Evolutionary conservation across 37 sponge, comb jelly and placozoan species (phyloP).

Genomic region (Hormiphora californensis): DNA sequence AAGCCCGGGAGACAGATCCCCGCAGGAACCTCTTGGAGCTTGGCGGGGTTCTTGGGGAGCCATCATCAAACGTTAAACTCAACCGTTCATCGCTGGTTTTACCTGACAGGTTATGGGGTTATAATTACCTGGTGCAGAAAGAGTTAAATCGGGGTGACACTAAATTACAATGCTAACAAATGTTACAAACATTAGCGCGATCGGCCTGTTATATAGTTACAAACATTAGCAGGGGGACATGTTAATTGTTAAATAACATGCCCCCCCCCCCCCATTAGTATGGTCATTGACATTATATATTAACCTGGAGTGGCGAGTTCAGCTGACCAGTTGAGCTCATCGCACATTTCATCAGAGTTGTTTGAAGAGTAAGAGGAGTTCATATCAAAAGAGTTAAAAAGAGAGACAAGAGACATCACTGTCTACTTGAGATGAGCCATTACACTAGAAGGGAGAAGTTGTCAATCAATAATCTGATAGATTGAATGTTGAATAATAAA

Average conservation of each 20-base stretch:
- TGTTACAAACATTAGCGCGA: too few species aligned
- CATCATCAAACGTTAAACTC: background rate
- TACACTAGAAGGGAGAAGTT: too few species aligned
- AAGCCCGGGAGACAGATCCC: too few species aligned
- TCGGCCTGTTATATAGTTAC: too few species aligned
- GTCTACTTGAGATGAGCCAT: too few species aligned
- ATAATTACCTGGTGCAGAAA: conserved; percentile 29
- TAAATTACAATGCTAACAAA: background rate
- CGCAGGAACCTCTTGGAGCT: background rate
- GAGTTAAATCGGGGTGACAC: background rate
- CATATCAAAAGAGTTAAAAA: too few species aligned
- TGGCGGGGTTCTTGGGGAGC: background rate
- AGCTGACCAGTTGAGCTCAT: conserved; percentile 27
- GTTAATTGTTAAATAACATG: background rate
- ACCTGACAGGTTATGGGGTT: too few species aligned
- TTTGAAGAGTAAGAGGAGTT: background rate
- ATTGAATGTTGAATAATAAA: too few species aligned
- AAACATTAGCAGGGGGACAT: background rate
- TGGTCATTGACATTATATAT: background rate
- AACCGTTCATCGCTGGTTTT: too few species aligned
- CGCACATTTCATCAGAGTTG: background rate
- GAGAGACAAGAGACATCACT: too few species aligned
- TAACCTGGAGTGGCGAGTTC: conserved; percentile 29
- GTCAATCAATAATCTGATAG: too few species aligned
- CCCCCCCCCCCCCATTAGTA: background rate